Evolutionary conservation across 2,797 vertebrate genomes (phyloP).

Genomic region (Rhinatrema bivittatum): DNA sequence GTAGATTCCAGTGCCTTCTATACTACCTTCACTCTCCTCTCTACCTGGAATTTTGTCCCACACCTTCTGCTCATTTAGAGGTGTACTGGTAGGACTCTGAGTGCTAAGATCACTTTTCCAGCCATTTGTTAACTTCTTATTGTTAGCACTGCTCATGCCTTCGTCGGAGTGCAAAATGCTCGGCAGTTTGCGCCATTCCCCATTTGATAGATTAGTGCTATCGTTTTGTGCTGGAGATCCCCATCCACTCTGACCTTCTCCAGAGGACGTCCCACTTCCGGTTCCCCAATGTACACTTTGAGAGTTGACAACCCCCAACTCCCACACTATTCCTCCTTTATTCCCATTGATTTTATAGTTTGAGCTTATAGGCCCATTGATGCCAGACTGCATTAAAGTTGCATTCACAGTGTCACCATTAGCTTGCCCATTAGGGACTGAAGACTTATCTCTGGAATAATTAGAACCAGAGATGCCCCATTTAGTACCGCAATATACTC

Average conservation of each 20-base stretch:
- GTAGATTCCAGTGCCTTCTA: slow-evolving; percentile 73
- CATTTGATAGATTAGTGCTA: slow-evolving; percentile 66
- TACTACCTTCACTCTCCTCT: slow-evolving; percentile 77
- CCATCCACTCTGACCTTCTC: slow-evolving; percentile 77
- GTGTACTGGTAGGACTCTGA: slow-evolving; percentile 63
- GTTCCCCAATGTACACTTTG: slow-evolving; percentile 64
- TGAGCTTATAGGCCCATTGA: slow-evolving; percentile 67
- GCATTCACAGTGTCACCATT: slow-evolving; percentile 98
- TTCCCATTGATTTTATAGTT: slow-evolving; percentile 80
- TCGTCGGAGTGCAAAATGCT: slow-evolving; percentile 74
- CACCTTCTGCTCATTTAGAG: slow-evolving; percentile 63
- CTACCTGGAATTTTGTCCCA: slow-evolving; percentile 67
- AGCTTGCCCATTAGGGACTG: slow-evolving; percentile 70
- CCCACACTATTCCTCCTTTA: slow-evolving; percentile 76
- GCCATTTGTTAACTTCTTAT: slow-evolving; percentile 80
- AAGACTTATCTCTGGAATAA: slow-evolving; percentile 86
- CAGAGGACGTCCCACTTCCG: slow-evolving; percentile 50
- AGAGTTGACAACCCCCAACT: slow-evolving; percentile 65
- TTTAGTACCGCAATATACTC: slow-evolving; percentile 80
- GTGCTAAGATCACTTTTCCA: slow-evolving; percentile 88
- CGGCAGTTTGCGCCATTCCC: slow-evolving; percentile 79
- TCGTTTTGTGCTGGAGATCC: slow-evolving; percentile 66
- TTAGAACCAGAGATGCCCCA: slow-evolving; percentile 77
- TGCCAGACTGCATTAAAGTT: slow-evolving; percentile 83
- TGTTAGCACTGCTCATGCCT: slow-evolving; percentile 41